These are phyloP conservation scores for Poecilus cupreus DNA, from an alignment of 2,888 invertebrate species.

Conservation along the genomic window DNA sequence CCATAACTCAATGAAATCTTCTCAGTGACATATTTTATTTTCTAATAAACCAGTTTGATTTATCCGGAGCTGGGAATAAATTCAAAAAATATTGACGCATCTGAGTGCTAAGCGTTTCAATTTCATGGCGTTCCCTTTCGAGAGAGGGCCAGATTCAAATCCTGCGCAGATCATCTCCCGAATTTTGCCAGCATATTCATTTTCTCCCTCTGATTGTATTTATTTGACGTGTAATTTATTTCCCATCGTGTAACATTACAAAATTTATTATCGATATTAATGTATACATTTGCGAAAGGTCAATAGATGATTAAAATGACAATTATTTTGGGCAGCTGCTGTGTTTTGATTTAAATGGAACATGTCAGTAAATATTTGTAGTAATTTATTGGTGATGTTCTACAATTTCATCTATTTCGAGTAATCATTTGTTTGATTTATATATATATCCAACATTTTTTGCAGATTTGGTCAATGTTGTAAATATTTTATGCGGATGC, in stretches of 20 bases:
- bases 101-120: not conserved
- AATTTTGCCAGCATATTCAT: not conserved
- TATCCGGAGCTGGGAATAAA: constrained; percentile 23
- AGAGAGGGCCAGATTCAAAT: not conserved
- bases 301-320: not conserved
- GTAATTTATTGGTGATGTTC: not conserved
- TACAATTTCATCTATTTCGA: not conserved
- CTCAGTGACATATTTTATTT: constrained; percentile 26
- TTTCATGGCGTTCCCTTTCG: not conserved
- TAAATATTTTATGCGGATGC: too few species aligned
- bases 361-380: not conserved
- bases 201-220: not conserved
- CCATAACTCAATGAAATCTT: constrained; percentile 8
- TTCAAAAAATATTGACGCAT: constrained; percentile 27
- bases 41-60: constrained; percentile 24
- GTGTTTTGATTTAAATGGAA: not conserved
- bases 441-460: too few species aligned
- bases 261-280: not conserved
- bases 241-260: not conserved
- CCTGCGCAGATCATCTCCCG: not conserved
- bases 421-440: too few species aligned
- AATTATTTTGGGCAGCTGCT: not conserved
- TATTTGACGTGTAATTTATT: not conserved
- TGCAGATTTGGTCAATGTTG: too few species aligned
- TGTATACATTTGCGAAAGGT: not conserved